These are phyloP conservation scores for Centropus unirufus DNA, from an alignment of 2,113 vertebrate genomes.

Conservation along the genomic window DNA sequence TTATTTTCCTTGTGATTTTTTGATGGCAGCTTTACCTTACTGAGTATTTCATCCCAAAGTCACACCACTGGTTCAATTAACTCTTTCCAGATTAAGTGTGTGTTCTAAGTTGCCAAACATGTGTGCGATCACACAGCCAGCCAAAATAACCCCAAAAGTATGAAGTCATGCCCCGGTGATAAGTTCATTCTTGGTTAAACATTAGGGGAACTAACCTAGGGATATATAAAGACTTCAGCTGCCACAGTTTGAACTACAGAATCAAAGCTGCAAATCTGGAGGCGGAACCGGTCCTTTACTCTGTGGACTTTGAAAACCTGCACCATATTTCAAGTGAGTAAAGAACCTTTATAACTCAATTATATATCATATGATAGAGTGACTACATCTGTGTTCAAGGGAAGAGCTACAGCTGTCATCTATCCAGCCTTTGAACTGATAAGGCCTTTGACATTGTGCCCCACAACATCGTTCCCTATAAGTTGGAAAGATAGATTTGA, in stretches of 20 bases:
- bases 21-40: not conserved
- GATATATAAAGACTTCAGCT: not conserved
- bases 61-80: not conserved
- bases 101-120: not conserved
- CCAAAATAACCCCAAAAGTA: not conserved
- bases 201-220: not conserved
- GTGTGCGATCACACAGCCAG: not conserved
- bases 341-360: not conserved
- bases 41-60: not conserved
- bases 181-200: not conserved
- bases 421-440: no score
- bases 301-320: not conserved
- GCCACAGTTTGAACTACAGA: not conserved
- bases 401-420: no score
- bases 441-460: no score
- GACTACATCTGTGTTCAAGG: no score
- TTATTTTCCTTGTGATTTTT: not conserved
- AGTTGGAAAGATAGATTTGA: no score
- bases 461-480: no score
- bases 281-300: not conserved
- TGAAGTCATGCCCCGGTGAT: not conserved
- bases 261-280: not conserved
- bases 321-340: not conserved
- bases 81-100: not conserved
- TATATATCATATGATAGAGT: not conserved